These are phyloP conservation scores for Lycaena phlaeas DNA, from an alignment of 2,888 invertebrate genomes.

Conservation along the genomic window DNA sequence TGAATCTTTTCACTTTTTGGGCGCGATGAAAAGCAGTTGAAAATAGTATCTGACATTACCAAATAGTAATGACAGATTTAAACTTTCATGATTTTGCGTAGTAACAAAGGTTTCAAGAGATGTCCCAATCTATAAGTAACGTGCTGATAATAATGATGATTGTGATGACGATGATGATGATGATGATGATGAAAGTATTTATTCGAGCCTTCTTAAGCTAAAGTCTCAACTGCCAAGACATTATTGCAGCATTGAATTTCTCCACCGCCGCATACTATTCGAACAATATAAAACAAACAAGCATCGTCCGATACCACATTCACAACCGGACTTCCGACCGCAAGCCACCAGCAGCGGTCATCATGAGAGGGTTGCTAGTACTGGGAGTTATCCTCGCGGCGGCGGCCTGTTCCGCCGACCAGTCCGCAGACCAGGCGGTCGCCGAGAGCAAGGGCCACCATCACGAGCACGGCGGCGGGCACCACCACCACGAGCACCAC, in stretches of 20 bases:
- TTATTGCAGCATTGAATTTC: constrained; percentile 60
- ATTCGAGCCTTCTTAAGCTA: too few species aligned
- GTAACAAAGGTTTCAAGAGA: too few species aligned
- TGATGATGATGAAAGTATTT: too few species aligned
- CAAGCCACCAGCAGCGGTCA: constrained; percentile 24
- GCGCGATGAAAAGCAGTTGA: too few species aligned
- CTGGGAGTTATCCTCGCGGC: constrained; percentile 47
- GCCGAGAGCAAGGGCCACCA: constrained; percentile 66
- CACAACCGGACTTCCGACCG: constrained; percentile 53
- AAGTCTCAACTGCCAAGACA: constrained; percentile 41
- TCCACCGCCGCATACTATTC: constrained; percentile 40
- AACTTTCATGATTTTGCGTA: too few species aligned
- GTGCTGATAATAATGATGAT: too few species aligned
- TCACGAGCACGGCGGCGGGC: constrained; percentile 76
- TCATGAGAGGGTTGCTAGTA: constrained; percentile 49
- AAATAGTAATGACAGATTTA: too few species aligned
- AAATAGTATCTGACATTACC: too few species aligned
- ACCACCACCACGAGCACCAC: constrained; percentile 77
- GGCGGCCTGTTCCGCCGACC: constrained; percentile 42
- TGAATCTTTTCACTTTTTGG: too few species aligned
- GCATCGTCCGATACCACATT: constrained; percentile 48
- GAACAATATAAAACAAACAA: constrained; percentile 57
- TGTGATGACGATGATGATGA: too few species aligned
- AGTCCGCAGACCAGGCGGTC: constrained; percentile 51
- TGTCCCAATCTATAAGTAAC: too few species aligned